Conservation (phyloP, 2,113 vertebrate genomes). For the Andinoacara biseriatus region DNA sequence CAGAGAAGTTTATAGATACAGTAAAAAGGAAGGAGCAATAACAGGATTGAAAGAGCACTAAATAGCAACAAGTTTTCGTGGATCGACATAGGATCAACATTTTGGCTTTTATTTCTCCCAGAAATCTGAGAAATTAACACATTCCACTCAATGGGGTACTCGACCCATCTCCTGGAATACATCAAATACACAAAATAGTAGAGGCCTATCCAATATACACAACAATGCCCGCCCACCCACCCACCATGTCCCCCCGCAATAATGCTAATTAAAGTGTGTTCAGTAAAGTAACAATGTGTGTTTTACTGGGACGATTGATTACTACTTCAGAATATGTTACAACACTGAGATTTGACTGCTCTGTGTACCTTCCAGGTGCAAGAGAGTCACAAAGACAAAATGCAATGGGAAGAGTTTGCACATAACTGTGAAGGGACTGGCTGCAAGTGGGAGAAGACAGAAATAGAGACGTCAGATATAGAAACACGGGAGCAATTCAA, state of each 20-base stretch:
- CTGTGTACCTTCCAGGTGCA: conserved; percentile 40
- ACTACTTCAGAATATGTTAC: conserved; percentile 51
- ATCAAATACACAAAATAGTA: conserved; percentile 71
- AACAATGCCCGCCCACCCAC: conserved; percentile 36
- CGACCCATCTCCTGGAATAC: conserved; percentile 70
- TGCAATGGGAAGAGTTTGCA: conserved; percentile 35
- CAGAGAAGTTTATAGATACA: conserved; percentile 66
- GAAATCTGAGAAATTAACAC: conserved; percentile 78
- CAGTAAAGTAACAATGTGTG: conserved; percentile 67
- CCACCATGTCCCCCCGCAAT: not conserved
- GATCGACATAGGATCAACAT: conserved; percentile 60
- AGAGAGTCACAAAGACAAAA: conserved; percentile 34
- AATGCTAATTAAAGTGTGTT: conserved; percentile 66
- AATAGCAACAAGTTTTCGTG: conserved; percentile 63
- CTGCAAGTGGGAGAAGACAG: conserved; percentile 33
- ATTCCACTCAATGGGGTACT: conserved; percentile 66
- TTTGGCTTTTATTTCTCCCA: conserved; percentile 78
- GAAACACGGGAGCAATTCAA: conserved; percentile 45
- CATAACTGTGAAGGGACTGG: conserved; percentile 14
- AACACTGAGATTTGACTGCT: conserved; percentile 53
- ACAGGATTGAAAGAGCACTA: conserved; percentile 61
- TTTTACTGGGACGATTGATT: conserved; percentile 52
- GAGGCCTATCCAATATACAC: conserved; percentile 68
- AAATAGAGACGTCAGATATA: conserved; percentile 42
- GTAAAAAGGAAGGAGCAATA: conserved; percentile 58